A percentile compares a stretch with the other conserved stretches of the same genome.
Conservation (phyloP, 1,140 invertebrate species). For the Xylocopa sonorina region DNA sequence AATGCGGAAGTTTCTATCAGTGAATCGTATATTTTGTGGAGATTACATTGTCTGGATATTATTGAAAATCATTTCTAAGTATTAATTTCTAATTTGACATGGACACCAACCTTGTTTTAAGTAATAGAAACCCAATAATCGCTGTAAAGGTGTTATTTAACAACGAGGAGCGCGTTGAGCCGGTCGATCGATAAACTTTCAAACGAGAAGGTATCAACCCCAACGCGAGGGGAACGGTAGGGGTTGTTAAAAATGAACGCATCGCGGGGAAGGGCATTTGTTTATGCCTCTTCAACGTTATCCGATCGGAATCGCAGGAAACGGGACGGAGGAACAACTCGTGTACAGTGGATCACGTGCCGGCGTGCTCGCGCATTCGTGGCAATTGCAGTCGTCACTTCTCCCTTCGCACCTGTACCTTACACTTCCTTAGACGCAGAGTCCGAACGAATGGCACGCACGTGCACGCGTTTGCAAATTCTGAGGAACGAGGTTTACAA, state of each 20-base stretch:
- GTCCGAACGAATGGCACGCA: constrained; percentile 65
- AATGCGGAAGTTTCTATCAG: too few species aligned
- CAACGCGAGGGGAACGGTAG: too few species aligned
- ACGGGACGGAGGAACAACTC: not conserved
- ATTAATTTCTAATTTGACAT: too few species aligned
- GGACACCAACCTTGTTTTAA: too few species aligned
- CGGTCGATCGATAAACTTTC: not conserved
- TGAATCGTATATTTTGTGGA: too few species aligned
- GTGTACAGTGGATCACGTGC: constrained; percentile 47
- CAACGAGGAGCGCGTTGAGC: too few species aligned
- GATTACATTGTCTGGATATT: too few species aligned
- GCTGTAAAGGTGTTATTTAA: too few species aligned
- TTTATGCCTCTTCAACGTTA: constrained; percentile 14
- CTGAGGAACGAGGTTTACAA: constrained; percentile 52
- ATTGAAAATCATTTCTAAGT: too few species aligned
- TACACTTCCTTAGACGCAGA: constrained; percentile 51
- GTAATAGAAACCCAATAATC: too few species aligned
- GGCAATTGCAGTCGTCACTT: constrained; percentile 60
- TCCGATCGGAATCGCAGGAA: not conserved
- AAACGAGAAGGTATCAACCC: too few species aligned
- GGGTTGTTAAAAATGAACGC: constrained; percentile 20
- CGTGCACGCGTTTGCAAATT: constrained; percentile 64
- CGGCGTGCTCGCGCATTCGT: constrained; percentile 44
- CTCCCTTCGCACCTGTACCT: constrained; percentile 53
- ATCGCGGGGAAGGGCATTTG: not conserved